Percentiles rank a stretch among this genome's conserved stretches.
Evolutionary conservation across 2,797 vertebrate species (phyloP).

Genomic region (Pangasius djambal): DNA sequence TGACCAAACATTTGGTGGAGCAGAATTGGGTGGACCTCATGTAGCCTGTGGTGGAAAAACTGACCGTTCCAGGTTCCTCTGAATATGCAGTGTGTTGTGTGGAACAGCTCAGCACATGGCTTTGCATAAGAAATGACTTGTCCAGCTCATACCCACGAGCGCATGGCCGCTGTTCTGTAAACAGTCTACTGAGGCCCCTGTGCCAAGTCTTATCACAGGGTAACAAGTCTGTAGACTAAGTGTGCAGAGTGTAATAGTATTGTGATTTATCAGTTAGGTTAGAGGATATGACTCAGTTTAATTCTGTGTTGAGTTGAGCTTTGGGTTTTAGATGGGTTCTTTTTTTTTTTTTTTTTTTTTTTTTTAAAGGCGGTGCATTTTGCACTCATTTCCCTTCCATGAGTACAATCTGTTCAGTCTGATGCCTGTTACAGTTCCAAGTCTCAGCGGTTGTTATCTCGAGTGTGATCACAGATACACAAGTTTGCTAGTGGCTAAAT

Average conservation of each 20-base stretch:
- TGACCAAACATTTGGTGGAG: neutral
- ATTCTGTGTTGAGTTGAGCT: neutral
- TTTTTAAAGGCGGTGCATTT: neutral
- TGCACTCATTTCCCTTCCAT: neutral
- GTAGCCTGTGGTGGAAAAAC: conserved; percentile 3
- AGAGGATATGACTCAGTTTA: neutral
- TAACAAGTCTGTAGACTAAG: neutral
- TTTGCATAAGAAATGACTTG: conserved; percentile 34
- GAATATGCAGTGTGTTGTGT: conserved; percentile 27
- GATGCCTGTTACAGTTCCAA: neutral
- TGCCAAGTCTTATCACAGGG: conserved; percentile 23
- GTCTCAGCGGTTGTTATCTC: neutral
- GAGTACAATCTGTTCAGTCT: conserved; percentile 6
- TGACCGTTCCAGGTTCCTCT: conserved; percentile 1
- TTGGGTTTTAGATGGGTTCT: neutral
- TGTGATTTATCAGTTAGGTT: no score
- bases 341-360: neutral
- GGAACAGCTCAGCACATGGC: conserved; percentile 35
- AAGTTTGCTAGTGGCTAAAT: neutral
- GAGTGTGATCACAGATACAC: neutral
- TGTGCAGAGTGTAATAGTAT: conserved; percentile 1
- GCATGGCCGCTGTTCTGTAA: conserved; percentile 23
- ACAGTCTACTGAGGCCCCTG: conserved; percentile 17
- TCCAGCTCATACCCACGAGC: conserved; percentile 20
- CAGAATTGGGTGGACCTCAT: neutral